phyloP scores from a whole-genome alignment of 2,797 vertebrate genomes.

The Alfaro cultratus region DNA sequence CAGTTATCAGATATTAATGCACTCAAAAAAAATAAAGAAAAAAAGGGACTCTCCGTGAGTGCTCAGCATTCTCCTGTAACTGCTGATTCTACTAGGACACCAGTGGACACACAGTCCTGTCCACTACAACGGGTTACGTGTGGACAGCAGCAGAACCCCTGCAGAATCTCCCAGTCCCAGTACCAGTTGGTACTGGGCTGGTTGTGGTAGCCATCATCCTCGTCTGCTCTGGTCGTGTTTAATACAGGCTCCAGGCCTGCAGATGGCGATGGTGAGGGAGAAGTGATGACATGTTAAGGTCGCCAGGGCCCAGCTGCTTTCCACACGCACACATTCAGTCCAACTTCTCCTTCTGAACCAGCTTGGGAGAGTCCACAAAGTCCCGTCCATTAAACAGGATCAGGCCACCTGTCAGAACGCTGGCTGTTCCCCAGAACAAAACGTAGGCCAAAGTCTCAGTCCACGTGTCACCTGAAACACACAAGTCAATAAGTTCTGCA shows the following conservation, averaged over 20 bases:
- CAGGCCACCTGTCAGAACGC: constrained; percentile 89
- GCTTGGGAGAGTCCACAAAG: constrained; percentile 92
- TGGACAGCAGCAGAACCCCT: constrained; percentile 74
- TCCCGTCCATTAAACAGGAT: constrained; percentile 96
- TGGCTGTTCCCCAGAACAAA: constrained; percentile 93
- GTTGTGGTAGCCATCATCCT: constrained; percentile 8
- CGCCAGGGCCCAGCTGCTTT: constrained; percentile 90
- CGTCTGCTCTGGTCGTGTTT: constrained; percentile 26
- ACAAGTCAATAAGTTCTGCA: neutral
- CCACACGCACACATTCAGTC: constrained; percentile 99
- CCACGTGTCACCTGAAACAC: constrained; percentile 89
- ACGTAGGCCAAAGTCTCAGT: constrained; percentile 96
- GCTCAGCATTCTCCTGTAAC: neutral
- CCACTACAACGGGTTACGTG: constrained; percentile 37
- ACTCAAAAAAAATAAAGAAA: neutral
- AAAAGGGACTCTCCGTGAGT: neutral
- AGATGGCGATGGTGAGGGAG: constrained; percentile 67
- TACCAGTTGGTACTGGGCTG: neutral
- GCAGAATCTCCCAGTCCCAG: constrained; percentile 38
- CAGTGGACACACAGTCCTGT: constrained; percentile 15
- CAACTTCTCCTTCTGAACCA: constrained; percentile 98
- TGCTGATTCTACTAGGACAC: constrained; percentile 17
- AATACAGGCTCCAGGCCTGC: constrained; percentile 88
- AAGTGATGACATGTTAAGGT: constrained; percentile 71
- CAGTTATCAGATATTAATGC: neutral